Base-by-base conservation (phyloP, 1,140 invertebrate species). In the Trypoxylus dichotomus region DNA sequence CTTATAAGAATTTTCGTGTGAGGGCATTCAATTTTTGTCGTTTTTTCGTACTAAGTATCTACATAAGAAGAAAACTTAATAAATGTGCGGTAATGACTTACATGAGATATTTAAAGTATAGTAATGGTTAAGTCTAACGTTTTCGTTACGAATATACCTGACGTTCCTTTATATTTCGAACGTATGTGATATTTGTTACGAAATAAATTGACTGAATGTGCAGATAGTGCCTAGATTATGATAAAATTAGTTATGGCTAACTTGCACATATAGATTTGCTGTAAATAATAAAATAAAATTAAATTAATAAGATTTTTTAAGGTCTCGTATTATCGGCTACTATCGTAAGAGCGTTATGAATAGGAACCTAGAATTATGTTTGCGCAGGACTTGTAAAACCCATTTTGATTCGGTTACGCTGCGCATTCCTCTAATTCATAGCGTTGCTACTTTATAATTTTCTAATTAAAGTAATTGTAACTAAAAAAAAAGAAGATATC, bases 11-110 rank as follows among this genome's bases (percentile, higher is more conserved):
- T 77, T 76, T 68, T 47, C 76, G 76, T 27, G 72, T 41, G 29
- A 58, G 47, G 47, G 76, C 42, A 77, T 77, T 77, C 47, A 58
- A 58, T 58, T 58, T 19, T 58, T 21, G 47, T 58, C 47, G 7
- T 58, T 58, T 5, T 58, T 21, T 58, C 47, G 47, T 58, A 21
- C 21, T 58, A 58, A 6, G 15, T 58, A 58, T 54, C 2, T 21
- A 58, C 13, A 58, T 21, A 37, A 37, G 10, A 37, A 37, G 32
- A 37, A 7, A 37, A 2, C 2, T 5, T 7, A 37, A 37, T 37
- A 37, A 37, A 37, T 8, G 10, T 37, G 32, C 32, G 10, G 32
- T 37, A 8, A 37, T 5, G 32, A 37, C 10, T 37, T 37, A 37
- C 32, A 37, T 37, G 32, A 37, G 32, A 37, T 37, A 37, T 37